Conservation (phyloP, 92 coral and sea anemone species). For the Scolanthus callimorphus region DNA sequence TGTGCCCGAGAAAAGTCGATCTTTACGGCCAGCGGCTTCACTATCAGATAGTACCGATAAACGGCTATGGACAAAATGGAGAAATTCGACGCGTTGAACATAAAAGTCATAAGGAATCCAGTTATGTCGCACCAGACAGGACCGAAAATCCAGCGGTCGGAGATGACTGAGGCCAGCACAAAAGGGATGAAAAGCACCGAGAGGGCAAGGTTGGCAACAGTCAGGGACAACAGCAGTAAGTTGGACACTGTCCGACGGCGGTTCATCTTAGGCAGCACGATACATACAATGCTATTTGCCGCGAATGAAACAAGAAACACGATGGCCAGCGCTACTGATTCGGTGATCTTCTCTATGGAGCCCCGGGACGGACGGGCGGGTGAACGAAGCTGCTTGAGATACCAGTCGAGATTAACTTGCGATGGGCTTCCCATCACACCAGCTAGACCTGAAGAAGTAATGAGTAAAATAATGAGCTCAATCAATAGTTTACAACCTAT, state of each 20-base stretch:
- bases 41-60: conserved; percentile 84
- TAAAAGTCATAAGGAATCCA: conserved; percentile 57
- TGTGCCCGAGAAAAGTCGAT: conserved; percentile 63
- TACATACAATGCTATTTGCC: conserved; percentile 61
- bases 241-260: conserved; percentile 66
- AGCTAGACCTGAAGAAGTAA: too few species aligned
- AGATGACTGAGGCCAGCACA: conserved; percentile 50
- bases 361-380: conserved; percentile 4
- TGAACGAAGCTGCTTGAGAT: too few species aligned
- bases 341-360: conserved; percentile 40
- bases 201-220: conserved; percentile 52
- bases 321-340: conserved; percentile 43
- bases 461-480: too few species aligned
- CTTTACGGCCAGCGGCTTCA: conserved; percentile 75
- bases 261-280: conserved; percentile 45
- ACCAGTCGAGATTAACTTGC: too few species aligned
- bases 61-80: conserved; percentile 71
- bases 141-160: conserved; percentile 86
- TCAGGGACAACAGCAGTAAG: conserved; percentile 52
- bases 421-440: too few species aligned
- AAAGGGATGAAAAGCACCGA: conserved; percentile 60
- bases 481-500: too few species aligned
- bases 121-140: conserved; percentile 58
- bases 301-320: conserved; percentile 61
- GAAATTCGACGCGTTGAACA: conserved; percentile 74